Evolutionary conservation across 2,888 invertebrate species (phyloP), one percentile per base, ranked within the genome.

Genomic region (Thymelicus acteon): DNA sequence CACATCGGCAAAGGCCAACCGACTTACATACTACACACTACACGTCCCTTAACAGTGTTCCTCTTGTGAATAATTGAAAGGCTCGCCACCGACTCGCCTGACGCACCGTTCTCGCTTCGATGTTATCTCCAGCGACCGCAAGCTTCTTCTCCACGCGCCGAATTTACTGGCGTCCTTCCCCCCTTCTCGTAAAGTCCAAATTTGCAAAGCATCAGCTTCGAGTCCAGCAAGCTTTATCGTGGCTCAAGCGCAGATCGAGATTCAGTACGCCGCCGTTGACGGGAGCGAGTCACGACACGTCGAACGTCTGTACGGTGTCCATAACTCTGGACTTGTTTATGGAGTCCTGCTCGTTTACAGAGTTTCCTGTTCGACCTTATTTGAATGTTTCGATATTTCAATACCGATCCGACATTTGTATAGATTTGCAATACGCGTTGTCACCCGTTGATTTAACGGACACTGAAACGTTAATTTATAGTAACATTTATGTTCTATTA

Each of bases 11-110:
- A 72, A 67, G 69, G 70, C 49, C 63, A 70, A 65, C 64, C 40
- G 58, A 62, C 63, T 57, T 58, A 68, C 62, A 54, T 49, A 70
- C 64, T 63, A 31, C 31, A 31, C 40, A 70, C 64, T 63, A 73
- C 80, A 76, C 77, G 79, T 80, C 80, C 82, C 76, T 82, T 82
- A 84, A 84, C 84, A 83, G 82, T 79, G 80, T 82, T 84, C 65
- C 60, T 65, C 68, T 83, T 80, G 85, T 89, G 86, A 89, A 89
- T 90, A 86, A 89, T 88, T 90, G 88, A 90, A 88, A 86, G 83
- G 80, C 80, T 82, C 79, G 78, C 75, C 78, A 76, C 78, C 77
- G 76, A 75, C 74, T 78, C 75, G 78, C 77, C 80, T 78, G 82
- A 81, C 84, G 84, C 82, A 84, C 80, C 78, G 79, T 73, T 78